A percentile compares a stretch with the other conserved stretches of the same genome.
Evolutionary conservation across 2,797 vertebrate species (phyloP).

Genomic region (Mormyrus hasselquistii): DNA sequence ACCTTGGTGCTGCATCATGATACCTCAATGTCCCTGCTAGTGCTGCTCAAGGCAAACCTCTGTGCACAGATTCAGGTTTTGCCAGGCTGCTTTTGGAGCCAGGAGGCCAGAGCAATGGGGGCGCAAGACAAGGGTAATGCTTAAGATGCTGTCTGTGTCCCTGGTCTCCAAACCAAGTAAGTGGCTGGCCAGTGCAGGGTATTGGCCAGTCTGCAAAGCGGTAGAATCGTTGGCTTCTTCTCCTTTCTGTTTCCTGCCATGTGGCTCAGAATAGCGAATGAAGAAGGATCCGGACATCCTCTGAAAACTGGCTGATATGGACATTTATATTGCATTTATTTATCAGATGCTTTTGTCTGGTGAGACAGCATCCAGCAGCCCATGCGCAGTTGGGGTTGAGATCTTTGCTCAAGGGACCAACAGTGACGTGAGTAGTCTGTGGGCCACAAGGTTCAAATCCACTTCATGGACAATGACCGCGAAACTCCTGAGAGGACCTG

Average conservation of each 20-base stretch:
- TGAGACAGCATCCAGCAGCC: not conserved
- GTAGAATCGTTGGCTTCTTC: not conserved
- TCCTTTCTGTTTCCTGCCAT: constrained; percentile 8
- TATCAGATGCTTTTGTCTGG: not conserved
- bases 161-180: not conserved
- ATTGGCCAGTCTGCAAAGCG: not conserved
- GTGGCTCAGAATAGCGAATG: not conserved
- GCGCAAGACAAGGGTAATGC: not conserved
- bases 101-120: not conserved
- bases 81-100: not conserved
- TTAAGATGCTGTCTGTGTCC: not conserved
- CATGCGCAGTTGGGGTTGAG: not conserved
- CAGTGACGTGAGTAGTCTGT: not conserved
- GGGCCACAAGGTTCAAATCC: not conserved
- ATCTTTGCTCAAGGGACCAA: not conserved
- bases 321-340: not conserved
- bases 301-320: not conserved
- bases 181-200: not conserved
- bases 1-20: not conserved
- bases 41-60: not conserved
- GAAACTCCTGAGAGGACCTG: not conserved
- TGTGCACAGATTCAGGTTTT: not conserved
- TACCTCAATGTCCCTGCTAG: not conserved
- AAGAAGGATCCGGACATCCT: not conserved
- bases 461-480: not conserved